Evolutionary conservation across 2,113 vertebrate genomes (phyloP).

Genomic region (Peromyscus leucopus): DNA sequence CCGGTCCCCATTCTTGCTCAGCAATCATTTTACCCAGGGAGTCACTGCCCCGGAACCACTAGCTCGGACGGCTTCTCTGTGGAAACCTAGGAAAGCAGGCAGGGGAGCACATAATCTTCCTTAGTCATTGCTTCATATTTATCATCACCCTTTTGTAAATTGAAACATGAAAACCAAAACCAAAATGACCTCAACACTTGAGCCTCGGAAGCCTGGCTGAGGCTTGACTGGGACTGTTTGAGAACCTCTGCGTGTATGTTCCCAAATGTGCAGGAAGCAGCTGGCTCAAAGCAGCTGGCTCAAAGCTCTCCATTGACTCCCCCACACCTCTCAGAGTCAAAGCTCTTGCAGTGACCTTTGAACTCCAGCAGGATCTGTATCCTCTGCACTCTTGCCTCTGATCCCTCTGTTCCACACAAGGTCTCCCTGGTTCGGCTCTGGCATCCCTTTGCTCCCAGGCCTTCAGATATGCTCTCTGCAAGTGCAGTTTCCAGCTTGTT

Average conservation of each 20-base stretch:
- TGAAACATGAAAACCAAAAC: neutral
- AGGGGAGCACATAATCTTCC: accelerated
- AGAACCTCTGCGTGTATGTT: neutral
- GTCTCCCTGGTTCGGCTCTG: neutral
- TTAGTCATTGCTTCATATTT: accelerated
- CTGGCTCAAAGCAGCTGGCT: neutral
- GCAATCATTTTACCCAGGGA: neutral
- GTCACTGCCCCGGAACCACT: neutral
- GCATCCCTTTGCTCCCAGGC: neutral
- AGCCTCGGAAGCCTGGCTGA: neutral
- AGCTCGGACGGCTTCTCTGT: neutral
- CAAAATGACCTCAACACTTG: neutral
- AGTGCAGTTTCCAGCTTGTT: neutral
- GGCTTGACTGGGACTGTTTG: accelerated
- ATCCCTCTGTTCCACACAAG: neutral
- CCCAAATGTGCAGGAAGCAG: neutral
- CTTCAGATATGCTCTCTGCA: neutral
- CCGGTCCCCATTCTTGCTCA: neutral
- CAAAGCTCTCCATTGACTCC: neutral
- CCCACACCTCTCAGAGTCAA: neutral
- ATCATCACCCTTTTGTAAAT: neutral
- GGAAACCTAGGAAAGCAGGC: neutral
- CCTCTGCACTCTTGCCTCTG: accelerated
- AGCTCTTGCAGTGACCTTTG: neutral
- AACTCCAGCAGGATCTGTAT: neutral